Evolutionary conservation across 2,888 invertebrate species (phyloP).

Genomic region (Griposia aprilina): DNA sequence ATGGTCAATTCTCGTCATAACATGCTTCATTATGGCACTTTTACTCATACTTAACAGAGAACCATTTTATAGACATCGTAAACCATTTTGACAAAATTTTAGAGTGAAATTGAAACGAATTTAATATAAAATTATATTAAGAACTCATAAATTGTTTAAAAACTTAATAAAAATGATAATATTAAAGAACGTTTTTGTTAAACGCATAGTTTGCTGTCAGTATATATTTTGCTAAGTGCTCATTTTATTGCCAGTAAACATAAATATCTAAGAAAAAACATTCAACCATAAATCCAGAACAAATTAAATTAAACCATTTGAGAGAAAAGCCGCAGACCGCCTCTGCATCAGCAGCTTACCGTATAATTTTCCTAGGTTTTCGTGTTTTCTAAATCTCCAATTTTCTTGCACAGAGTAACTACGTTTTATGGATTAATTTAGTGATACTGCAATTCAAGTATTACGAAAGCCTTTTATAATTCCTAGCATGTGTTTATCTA

Average conservation of each 20-base stretch:
- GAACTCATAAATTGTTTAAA: constrained; percentile 14
- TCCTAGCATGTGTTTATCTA: constrained; percentile 6
- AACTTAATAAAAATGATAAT: constrained; percentile 22
- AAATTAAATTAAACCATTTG: constrained; percentile 56
- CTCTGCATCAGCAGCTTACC: constrained; percentile 23
- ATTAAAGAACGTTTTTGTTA: constrained; percentile 10
- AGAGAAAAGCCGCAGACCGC: constrained; percentile 35
- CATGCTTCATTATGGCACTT: constrained; percentile 39
- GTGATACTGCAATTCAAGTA: not conserved
- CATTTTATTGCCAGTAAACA: constrained; percentile 49
- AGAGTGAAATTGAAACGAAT: not conserved
- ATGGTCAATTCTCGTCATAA: constrained; percentile 56
- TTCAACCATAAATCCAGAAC: constrained; percentile 29
- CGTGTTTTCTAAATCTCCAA: constrained; percentile 13
- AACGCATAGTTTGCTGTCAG: constrained; percentile 30
- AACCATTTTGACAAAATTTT: constrained; percentile 8
- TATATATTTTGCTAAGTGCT: constrained; percentile 30
- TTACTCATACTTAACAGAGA: constrained; percentile 20
- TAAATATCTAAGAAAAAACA: constrained; percentile 36
- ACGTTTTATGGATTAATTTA: not conserved
- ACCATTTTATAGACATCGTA: constrained; percentile 35
- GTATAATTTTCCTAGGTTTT: constrained; percentile 17
- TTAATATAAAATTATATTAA: constrained; percentile 5
- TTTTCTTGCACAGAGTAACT: constrained; percentile 2
- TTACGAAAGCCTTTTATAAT: not conserved